A percentile compares a stretch with the other conserved stretches of the same genome.
phyloP scores from a whole-genome alignment of 2,113 vertebrate species.

The Numenius arquata region DNA sequence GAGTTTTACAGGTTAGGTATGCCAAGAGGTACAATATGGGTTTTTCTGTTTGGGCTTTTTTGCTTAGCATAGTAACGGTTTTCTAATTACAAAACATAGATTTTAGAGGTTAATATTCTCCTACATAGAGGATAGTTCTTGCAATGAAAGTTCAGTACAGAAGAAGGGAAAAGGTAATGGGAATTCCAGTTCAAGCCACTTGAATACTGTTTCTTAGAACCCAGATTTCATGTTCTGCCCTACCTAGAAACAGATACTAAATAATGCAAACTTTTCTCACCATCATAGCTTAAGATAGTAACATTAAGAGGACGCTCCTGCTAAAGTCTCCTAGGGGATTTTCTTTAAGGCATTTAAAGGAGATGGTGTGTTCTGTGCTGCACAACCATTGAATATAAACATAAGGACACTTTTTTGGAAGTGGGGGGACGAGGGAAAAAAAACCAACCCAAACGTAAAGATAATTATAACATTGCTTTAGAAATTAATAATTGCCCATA shows the following conservation, averaged over 20 bases:
- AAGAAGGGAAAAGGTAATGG: background rate
- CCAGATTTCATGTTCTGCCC: background rate
- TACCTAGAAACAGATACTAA: constrained; percentile 4
- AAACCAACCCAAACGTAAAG: background rate
- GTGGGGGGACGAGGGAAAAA: background rate
- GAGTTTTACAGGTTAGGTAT: background rate
- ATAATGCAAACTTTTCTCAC: background rate
- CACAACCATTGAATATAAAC: background rate
- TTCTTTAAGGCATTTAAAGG: background rate
- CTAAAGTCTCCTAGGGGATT: background rate
- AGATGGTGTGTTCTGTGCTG: background rate
- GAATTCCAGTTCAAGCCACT: background rate
- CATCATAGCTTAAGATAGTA: background rate
- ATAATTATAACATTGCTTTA: background rate
- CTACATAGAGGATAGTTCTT: background rate
- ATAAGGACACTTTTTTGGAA: background rate
- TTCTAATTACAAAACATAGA: background rate
- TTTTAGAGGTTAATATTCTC: background rate
- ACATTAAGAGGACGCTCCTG: background rate
- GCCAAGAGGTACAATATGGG: background rate
- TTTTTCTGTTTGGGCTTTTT: background rate
- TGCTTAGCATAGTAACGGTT: background rate
- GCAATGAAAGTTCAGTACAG: background rate
- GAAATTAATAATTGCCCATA: background rate
- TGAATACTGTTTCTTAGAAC: background rate